These are phyloP conservation scores for Thymelicus lineola DNA, from an alignment of 2,888 invertebrate species.

Conservation along the genomic window DNA sequence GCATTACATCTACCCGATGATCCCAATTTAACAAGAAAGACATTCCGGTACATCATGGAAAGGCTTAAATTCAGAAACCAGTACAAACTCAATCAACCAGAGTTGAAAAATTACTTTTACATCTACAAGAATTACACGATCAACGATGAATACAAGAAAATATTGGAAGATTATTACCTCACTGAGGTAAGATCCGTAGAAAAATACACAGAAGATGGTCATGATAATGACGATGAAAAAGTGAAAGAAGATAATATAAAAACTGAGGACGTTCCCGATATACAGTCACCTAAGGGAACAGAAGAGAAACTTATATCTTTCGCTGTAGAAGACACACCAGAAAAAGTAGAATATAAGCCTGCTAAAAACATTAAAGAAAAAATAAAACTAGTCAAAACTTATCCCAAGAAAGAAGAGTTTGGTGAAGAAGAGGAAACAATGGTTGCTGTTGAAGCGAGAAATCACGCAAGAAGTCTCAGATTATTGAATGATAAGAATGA, in stretches of 20 bases:
- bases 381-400: slow-evolving; percentile 82
- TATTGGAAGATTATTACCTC: slow-evolving; percentile 84
- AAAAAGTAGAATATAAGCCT: slow-evolving; percentile 73
- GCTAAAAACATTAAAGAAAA: slow-evolving; percentile 82
- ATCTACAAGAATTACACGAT: slow-evolving; percentile 88
- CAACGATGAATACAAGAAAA: slow-evolving; percentile 84
- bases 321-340: slow-evolving; percentile 78
- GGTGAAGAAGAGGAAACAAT: slow-evolving; percentile 85
- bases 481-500: slow-evolving; percentile 76
- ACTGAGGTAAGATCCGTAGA: slow-evolving; percentile 87
- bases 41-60: slow-evolving; percentile 79
- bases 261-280: slow-evolving; percentile 63
- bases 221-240: slow-evolving; percentile 58
- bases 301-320: slow-evolving; percentile 83
- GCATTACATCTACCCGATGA: slow-evolving; percentile 85
- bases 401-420: slow-evolving; percentile 76
- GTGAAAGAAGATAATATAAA: slow-evolving; percentile 59
- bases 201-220: slow-evolving; percentile 63
- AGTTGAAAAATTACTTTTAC: slow-evolving; percentile 88
- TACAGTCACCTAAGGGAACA: slow-evolving; percentile 72
- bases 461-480: slow-evolving; percentile 75
- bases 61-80: slow-evolving; percentile 78
- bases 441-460: slow-evolving; percentile 85
- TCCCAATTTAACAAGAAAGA: slow-evolving; percentile 70
- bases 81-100: slow-evolving; percentile 82